phyloP scores from a whole-genome alignment of 2,797 vertebrate species.

The Megaceryle alcyon region DNA sequence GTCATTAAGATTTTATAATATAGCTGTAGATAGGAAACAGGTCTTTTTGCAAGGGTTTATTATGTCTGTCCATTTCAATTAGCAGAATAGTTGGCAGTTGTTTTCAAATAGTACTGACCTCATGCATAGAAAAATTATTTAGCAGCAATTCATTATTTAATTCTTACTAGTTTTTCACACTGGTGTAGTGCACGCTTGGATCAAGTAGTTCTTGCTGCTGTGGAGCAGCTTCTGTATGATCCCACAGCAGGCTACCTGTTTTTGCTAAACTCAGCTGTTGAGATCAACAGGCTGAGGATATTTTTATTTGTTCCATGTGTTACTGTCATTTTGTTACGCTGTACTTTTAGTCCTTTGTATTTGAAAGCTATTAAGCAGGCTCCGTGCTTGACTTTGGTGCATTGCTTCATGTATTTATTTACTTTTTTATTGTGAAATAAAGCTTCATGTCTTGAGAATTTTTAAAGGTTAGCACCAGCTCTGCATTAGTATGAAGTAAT shows the following conservation, averaged over 20 bases:
- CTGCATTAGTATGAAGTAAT: constrained; percentile 13
- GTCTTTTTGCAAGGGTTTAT: neutral
- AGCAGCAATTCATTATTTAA: neutral
- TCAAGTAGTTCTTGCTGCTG: neutral
- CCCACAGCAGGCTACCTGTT: neutral
- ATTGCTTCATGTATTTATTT: neutral
- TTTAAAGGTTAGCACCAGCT: neutral
- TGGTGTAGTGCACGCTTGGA: neutral
- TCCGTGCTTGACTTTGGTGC: neutral
- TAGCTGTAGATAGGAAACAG: neutral
- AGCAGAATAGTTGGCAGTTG: neutral
- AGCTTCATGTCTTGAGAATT: constrained; percentile 8
- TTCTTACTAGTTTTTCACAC: neutral
- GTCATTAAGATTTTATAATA: neutral
- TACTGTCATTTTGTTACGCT: neutral
- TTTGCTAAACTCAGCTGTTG: neutral
- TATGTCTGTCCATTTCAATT: neutral
- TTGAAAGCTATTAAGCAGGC: neutral
- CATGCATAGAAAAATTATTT: neutral
- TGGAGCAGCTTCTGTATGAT: neutral
- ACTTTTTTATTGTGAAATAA: neutral
- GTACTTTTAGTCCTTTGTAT: neutral
- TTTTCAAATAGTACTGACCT: neutral
- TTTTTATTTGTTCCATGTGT: neutral
- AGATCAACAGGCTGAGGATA: neutral